Percentiles rank a stretch among this genome's conserved stretches.
phyloP scores from a whole-genome alignment of 1,140 invertebrate species.

The Saccostrea echinata region DNA sequence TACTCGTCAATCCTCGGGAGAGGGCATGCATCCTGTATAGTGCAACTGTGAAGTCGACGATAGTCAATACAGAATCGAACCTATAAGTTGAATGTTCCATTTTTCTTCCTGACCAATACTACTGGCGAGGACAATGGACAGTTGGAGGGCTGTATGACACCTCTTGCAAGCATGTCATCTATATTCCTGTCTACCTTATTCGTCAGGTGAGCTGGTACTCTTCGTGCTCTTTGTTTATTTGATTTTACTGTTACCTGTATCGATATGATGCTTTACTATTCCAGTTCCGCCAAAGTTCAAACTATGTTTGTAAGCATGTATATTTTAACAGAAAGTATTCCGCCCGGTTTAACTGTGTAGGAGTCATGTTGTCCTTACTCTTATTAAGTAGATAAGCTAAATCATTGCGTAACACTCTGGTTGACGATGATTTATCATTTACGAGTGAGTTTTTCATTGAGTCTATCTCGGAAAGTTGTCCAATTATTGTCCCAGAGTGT shows the following conservation, averaged over 20 bases:
- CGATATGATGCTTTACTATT: not conserved
- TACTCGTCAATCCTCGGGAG: not conserved
- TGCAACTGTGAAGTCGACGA: not conserved
- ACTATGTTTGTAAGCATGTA: not conserved
- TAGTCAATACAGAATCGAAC: conserved; percentile 1
- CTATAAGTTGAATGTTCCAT: not conserved
- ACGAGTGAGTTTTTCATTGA: too few species aligned
- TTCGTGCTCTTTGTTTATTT: too few species aligned
- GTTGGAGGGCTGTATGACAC: not conserved
- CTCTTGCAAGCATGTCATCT: too few species aligned
- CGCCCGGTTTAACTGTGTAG: not conserved
- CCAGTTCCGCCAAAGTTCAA: not conserved
- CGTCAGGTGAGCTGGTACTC: too few species aligned
- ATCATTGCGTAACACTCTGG: not conserved
- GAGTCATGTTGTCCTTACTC: not conserved
- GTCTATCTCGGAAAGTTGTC: not conserved
- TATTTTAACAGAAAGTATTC: not conserved
- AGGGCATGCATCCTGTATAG: not conserved
- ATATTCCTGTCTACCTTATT: too few species aligned
- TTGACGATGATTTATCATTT: not conserved
- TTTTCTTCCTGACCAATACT: not conserved
- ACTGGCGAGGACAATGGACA: not conserved
- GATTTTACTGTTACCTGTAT: too few species aligned
- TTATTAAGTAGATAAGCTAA: not conserved
- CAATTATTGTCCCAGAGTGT: not conserved